These are phyloP conservation scores for Sparidentex hasta DNA, from an alignment of 2,797 vertebrate species.

Conservation along the genomic window DNA sequence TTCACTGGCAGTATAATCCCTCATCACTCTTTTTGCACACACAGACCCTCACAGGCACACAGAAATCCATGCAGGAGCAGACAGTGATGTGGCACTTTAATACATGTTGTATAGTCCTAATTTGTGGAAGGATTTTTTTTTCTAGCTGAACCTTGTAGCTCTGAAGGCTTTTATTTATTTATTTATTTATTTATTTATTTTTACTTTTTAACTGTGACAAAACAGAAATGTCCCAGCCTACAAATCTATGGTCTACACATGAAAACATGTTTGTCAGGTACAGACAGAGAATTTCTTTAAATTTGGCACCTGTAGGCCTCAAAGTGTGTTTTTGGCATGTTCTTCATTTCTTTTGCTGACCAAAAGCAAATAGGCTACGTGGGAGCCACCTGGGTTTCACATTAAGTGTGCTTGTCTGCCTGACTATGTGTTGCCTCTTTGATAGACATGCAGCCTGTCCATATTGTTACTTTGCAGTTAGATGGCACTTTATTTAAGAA, in stretches of 20 bases:
- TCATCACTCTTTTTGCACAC: constrained; percentile 44
- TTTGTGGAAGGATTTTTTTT: constrained; percentile 22
- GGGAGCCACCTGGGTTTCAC: neutral
- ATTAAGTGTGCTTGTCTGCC: neutral
- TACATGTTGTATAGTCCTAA: constrained; percentile 1
- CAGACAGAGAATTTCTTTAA: no score
- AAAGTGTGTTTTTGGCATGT: neutral
- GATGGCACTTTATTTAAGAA: neutral
- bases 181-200: no score
- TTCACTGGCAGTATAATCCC: constrained; percentile 64
- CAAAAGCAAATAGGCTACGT: neutral
- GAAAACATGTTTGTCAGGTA: no score
- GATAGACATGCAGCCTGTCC: constrained; percentile 1
- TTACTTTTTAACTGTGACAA: no score
- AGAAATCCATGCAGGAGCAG: constrained; percentile 28
- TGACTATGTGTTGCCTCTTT: constrained; percentile 1
- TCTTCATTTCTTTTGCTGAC: neutral
- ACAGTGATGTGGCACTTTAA: constrained; percentile 4
- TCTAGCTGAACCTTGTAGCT: neutral
- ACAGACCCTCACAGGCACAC: constrained; percentile 28
- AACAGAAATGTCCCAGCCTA: no score
- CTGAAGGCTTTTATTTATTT: neutral
- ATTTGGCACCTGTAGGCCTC: neutral
- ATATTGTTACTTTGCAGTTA: neutral
- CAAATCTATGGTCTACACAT: neutral